Percentiles rank a stretch among this genome's conserved stretches.
Evolutionary conservation across 2,113 vertebrate genomes (phyloP).

Genomic region (Procapra przewalskii): DNA sequence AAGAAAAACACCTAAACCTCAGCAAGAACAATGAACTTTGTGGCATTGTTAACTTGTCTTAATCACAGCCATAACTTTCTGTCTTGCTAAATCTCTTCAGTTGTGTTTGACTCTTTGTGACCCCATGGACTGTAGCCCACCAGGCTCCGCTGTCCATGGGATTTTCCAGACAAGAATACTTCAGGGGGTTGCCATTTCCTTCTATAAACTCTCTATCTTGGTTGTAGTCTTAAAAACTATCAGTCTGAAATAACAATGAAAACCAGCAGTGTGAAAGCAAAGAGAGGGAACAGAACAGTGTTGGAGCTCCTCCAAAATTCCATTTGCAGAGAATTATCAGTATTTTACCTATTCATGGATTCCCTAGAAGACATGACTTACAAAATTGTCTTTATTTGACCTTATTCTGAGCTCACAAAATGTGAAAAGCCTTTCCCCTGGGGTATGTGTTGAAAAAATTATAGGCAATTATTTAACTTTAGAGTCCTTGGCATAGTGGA

Average conservation of each 20-base stretch:
- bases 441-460: neutral
- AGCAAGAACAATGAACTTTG: neutral
- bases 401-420: neutral
- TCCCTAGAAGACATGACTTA: neutral
- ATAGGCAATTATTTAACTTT: neutral
- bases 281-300: rapidly evolving
- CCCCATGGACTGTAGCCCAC: neutral
- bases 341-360: neutral
- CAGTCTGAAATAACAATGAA: neutral
- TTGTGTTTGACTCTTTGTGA: rapidly evolving
- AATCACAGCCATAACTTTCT: neutral
- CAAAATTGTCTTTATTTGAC: neutral
- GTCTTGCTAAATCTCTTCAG: neutral
- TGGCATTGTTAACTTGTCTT: neutral
- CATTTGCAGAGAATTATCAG: neutral
- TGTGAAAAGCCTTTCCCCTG: neutral
- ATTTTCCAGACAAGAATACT: neutral
- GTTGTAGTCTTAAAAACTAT: neutral
- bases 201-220: neutral
- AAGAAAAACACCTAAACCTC: neutral
- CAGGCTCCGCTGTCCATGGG: neutral
- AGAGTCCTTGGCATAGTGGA: neutral
- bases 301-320: neutral
- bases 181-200: neutral
- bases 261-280: neutral